Evolutionary conservation across 2,888 invertebrate species (phyloP), one percentile per base, ranked within the genome.

Genomic region (Adela reaumurella): DNA sequence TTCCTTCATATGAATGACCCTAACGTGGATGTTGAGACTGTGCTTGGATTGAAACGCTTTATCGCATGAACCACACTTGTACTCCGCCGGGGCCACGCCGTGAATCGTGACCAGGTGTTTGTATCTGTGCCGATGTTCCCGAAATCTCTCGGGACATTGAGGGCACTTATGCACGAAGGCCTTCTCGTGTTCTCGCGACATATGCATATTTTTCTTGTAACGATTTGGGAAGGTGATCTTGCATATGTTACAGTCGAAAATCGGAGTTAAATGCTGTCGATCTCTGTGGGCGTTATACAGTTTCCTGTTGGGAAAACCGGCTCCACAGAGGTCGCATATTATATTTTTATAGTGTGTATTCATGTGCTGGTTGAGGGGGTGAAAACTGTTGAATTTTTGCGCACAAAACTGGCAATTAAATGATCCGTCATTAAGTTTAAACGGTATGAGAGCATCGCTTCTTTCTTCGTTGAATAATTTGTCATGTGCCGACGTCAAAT

Each of bases 151-250:
- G 0, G 56, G 46, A 17, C 73, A 73, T 48, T 62, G 66, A 0
- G 63, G 64, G 16, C 73, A 73, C 55, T 76, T 78, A 57, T 77
- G 78, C 14, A 77, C 59, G 45, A 74, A 71, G 48, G 74, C 77
- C 0, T 65, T 63, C 45, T 65, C 63, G 51, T 78, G 78, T 0
- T 71, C 57, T 62, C 68, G 74, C 0, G 70, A 67, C 2, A 70
- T 62, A 54, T 78, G 78, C 0, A 74, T 66, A 56, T 74, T 69
- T 6, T 71, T 49, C 0, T 70, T 57, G 0, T 74, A 65, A 52
- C 73, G 68, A 0, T 74, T 67, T 0, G 67, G 62, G 43, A 74
- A 67, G 0, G 58, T 65, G 19, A 73, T 68, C 0, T 64, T 56
- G 53, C 77, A 77, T 14, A 59, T 63, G 52, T 73, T 72, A 57